These are phyloP conservation scores for Hololepta plana DNA, from an alignment of 2,888 invertebrate genomes.

Conservation along the genomic window DNA sequence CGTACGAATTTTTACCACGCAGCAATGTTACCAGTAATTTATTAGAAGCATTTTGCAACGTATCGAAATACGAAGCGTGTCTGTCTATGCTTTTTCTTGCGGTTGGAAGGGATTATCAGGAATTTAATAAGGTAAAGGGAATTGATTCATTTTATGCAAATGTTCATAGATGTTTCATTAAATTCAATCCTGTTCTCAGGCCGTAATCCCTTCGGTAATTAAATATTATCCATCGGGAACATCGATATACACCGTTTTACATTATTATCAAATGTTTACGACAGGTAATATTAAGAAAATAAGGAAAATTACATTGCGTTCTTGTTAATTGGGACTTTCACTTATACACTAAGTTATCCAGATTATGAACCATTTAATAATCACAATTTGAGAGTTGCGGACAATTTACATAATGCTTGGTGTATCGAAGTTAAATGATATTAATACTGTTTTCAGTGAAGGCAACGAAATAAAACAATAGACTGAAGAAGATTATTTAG, in stretches of 20 bases:
- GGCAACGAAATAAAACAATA: too few species aligned
- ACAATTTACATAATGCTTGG: too few species aligned
- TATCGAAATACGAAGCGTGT: too few species aligned
- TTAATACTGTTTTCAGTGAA: too few species aligned
- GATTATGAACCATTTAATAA: background rate
- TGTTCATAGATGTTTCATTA: background rate
- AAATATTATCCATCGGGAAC: conserved; percentile 31
- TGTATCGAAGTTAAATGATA: too few species aligned
- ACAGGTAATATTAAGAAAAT: too few species aligned
- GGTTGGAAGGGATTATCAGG: conserved; percentile 35
- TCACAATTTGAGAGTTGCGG: too few species aligned
- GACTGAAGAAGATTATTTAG: too few species aligned
- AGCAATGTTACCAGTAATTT: too few species aligned
- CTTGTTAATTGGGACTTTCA: background rate
- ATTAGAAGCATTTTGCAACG: too few species aligned
- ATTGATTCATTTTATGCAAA: too few species aligned
- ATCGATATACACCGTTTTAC: conserved; percentile 28
- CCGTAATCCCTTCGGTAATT: conserved; percentile 17
- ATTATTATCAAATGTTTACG: conserved; percentile 23
- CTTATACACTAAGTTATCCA: background rate
- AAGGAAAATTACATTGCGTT: conserved; percentile 4
- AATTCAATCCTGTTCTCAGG: conserved; percentile 15
- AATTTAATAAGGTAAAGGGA: conserved; percentile 40
- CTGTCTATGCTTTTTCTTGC: conserved; percentile 38
- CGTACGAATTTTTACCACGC: conserved; percentile 22